A percentile compares a stretch with the other conserved stretches of the same genome.
Conservation (phyloP, 2,113 vertebrate species). For the Cyphomyrus discorhynchus region DNA sequence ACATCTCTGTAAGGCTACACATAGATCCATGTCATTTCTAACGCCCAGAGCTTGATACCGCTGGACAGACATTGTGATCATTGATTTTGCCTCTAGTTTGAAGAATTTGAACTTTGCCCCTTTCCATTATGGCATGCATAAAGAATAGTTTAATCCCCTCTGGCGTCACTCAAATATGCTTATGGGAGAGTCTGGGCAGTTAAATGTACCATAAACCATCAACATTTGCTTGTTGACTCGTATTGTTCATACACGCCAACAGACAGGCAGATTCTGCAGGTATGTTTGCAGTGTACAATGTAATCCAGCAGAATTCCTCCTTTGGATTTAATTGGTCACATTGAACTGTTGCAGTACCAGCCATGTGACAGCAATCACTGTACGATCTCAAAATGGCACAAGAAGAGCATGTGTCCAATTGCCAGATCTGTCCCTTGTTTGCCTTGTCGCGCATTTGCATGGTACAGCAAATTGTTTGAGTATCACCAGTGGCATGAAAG, state of each 20-base stretch:
- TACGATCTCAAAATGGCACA: not conserved
- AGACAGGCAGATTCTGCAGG: constrained; percentile 58
- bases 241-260: constrained; percentile 49
- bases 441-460: constrained; percentile 24
- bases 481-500: not conserved
- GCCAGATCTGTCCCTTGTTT: not conserved
- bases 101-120: constrained; percentile 62
- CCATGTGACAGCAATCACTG: not conserved
- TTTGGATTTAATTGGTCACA: not conserved
- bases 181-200: constrained; percentile 43
- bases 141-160: constrained; percentile 66
- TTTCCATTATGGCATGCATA: constrained; percentile 59
- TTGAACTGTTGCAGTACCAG: not conserved
- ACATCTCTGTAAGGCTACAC: not conserved
- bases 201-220: constrained; percentile 60
- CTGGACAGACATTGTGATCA: constrained; percentile 53
- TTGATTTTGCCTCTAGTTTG: constrained; percentile 60
- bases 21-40: constrained; percentile 41
- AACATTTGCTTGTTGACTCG: constrained; percentile 50
- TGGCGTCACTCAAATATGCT: constrained; percentile 55
- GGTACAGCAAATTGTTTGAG: not conserved
- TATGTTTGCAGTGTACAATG: constrained; percentile 26
- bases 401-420: not conserved
- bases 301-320: not conserved
- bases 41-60: constrained; percentile 35